Percentiles rank a stretch among this genome's conserved stretches.
Evolutionary conservation across 2,113 vertebrate species (phyloP).

Genomic region (Psammodynastes pulverulentus): DNA sequence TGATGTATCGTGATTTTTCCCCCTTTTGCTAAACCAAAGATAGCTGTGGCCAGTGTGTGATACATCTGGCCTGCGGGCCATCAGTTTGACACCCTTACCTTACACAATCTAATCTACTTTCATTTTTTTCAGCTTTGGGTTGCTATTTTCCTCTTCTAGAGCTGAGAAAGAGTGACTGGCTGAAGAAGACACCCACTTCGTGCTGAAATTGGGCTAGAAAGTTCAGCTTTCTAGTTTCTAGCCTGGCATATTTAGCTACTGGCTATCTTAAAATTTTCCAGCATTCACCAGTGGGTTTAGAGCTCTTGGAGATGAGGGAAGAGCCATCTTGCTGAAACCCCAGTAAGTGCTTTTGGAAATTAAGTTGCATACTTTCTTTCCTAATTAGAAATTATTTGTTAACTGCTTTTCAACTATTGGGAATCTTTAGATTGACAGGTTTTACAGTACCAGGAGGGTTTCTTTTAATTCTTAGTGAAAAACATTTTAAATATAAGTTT

Average conservation of each 20-base stretch:
- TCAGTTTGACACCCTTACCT: too few relatives aligned
- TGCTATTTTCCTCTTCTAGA: not conserved
- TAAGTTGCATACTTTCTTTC: not conserved
- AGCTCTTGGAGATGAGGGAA: not conserved
- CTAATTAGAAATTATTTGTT: not conserved
- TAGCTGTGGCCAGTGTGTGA: too few relatives aligned
- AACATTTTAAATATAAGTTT: not conserved
- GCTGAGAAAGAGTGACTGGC: not conserved
- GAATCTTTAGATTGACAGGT: not conserved
- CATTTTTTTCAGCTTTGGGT: not conserved
- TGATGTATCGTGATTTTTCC: too few relatives aligned
- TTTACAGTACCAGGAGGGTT: not conserved
- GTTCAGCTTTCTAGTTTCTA: not conserved
- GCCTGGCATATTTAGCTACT: not conserved
- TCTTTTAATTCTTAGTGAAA: not conserved
- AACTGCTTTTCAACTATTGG: not conserved
- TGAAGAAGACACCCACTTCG: not conserved
- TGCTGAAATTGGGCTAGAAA: not conserved
- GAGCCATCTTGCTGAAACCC: not conserved
- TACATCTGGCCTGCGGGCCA: too few relatives aligned
- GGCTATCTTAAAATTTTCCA: not conserved
- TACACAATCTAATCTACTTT: not conserved
- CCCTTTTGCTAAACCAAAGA: too few relatives aligned
- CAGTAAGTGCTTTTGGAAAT: not conserved
- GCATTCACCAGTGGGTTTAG: not conserved